Conservation (phyloP, 2,113 vertebrate genomes). For the Alligator sinensis region DNA sequence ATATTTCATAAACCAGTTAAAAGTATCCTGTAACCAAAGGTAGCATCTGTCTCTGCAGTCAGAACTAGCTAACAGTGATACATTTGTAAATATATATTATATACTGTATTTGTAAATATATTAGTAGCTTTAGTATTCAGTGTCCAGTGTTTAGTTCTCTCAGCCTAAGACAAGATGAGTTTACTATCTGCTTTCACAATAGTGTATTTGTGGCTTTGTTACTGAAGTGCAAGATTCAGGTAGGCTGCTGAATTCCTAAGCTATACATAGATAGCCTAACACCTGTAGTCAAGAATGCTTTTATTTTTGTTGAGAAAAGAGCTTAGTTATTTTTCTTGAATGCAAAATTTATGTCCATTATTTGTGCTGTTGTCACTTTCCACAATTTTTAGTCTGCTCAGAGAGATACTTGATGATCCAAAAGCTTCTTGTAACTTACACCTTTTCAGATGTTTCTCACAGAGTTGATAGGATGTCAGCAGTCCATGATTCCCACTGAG, state of each 20-base stretch:
- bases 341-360: too few species aligned
- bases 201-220: not conserved
- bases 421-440: not conserved
- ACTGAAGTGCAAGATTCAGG: too few species aligned
- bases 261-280: too few species aligned
- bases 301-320: too few species aligned
- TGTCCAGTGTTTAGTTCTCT: not conserved
- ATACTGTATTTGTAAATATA: not conserved
- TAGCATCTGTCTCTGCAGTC: not conserved
- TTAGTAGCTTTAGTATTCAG: not conserved
- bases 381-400: not conserved
- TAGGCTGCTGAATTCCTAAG: too few species aligned
- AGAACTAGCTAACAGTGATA: not conserved
- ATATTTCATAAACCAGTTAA: not conserved
- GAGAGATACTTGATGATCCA: not conserved
- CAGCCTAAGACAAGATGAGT: not conserved
- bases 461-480: not conserved
- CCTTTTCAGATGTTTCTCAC: not conserved
- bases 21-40: not conserved
- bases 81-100: too few species aligned
- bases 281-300: too few species aligned
- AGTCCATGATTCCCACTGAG: not conserved
- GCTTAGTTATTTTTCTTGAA: too few species aligned
- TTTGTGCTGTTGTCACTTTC: not conserved
- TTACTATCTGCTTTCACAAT: not conserved